A percentile compares a stretch with the other conserved stretches of the same genome.
These are phyloP conservation scores for Eurypyga helias DNA, from an alignment of 2,113 vertebrate genomes.

Conservation along the genomic window DNA sequence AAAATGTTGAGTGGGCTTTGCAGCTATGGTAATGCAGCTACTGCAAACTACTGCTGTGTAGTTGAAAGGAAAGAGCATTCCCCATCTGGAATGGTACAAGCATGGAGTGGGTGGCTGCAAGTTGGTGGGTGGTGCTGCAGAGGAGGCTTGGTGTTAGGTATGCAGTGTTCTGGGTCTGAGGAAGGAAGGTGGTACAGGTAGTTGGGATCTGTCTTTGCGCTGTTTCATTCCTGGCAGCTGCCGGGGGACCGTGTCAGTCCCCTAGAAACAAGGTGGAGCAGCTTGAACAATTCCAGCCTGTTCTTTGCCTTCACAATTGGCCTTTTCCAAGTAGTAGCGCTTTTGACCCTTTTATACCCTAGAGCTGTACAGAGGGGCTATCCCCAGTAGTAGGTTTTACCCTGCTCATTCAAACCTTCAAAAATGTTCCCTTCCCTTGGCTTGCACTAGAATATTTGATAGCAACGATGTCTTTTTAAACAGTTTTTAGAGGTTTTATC, in stretches of 20 bases:
- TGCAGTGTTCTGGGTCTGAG: background rate
- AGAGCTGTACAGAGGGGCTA: background rate
- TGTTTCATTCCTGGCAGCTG: background rate
- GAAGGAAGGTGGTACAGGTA: background rate
- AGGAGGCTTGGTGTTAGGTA: background rate
- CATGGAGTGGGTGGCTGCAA: background rate
- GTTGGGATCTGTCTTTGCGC: constrained; percentile 1
- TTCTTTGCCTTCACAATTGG: constrained; percentile 12
- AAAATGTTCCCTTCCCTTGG: background rate
- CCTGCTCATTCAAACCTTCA: background rate
- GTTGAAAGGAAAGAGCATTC: background rate
- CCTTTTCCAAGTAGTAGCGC: background rate
- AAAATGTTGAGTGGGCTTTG: background rate
- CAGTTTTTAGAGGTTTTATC: background rate
- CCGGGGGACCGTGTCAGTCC: background rate
- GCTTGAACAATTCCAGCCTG: background rate
- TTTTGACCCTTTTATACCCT: background rate
- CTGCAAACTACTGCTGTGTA: background rate
- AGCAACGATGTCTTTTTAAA: background rate
- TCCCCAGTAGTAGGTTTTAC: background rate
- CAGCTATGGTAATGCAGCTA: rapidly evolving
- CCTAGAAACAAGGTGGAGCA: background rate
- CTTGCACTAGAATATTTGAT: background rate
- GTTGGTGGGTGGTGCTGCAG: background rate
- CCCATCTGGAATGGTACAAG: background rate